These are phyloP conservation scores for Lepus europaeus DNA, from an alignment of 2,113 vertebrate species.

Conservation along the genomic window DNA sequence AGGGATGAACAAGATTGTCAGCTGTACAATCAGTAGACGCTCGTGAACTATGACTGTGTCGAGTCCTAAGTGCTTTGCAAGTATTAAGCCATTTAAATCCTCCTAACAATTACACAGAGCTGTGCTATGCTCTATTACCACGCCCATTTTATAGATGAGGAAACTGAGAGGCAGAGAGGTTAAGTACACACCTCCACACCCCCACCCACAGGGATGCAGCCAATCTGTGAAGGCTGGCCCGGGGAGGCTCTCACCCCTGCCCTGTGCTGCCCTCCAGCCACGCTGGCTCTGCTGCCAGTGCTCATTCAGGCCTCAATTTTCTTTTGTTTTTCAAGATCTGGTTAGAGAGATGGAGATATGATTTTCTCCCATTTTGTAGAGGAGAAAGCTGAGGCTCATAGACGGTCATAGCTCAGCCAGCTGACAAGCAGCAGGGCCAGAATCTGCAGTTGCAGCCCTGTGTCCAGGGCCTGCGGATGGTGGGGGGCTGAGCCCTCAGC, in stretches of 20 bases:
- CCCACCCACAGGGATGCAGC: fast-evolving
- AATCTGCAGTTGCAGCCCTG: neutral
- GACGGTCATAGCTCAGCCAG: neutral
- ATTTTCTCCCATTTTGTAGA: neutral
- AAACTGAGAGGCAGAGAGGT: constrained; percentile 19
- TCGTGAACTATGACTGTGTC: neutral
- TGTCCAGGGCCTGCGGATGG: too few relatives aligned
- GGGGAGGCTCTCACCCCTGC: neutral
- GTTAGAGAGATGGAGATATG: neutral
- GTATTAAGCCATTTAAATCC: neutral
- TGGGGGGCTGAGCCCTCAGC: neutral
- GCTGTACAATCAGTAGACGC: neutral
- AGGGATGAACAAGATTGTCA: neutral
- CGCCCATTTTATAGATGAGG: neutral
- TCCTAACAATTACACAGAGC: neutral
- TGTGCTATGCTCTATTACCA: neutral
- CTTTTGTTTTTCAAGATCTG: neutral
- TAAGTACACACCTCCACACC: neutral
- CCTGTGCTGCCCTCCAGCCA: neutral
- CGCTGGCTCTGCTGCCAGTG: neutral
- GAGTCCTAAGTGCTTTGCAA: constrained; percentile 8
- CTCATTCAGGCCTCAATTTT: neutral
- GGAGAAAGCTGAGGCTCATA: constrained; percentile 21
- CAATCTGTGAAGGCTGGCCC: neutral
- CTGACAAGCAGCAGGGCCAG: neutral